A percentile compares a stretch with the other conserved stretches of the same genome.
phyloP scores from a whole-genome alignment of 1,140 invertebrate species.

The Drosophila sturtevanti region DNA sequence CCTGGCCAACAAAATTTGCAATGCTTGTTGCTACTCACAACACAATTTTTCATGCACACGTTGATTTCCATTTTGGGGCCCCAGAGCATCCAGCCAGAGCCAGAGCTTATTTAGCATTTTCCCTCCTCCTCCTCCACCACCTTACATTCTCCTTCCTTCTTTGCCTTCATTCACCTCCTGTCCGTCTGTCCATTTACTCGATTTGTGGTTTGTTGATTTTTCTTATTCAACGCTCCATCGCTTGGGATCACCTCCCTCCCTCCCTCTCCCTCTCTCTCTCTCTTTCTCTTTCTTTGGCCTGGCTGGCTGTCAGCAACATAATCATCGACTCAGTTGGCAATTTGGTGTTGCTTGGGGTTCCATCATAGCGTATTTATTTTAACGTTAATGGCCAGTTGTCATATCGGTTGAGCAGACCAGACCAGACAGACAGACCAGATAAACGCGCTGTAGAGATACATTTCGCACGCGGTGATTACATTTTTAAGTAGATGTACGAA shows the following conservation, averaged over 20 bases:
- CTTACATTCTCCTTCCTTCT: background rate
- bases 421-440: slow-evolving; percentile 28
- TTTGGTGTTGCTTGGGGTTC: slow-evolving; percentile 36
- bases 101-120: slow-evolving; percentile 63
- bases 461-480: slow-evolving; percentile 53
- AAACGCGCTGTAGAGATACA: slow-evolving; percentile 3
- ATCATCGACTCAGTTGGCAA: slow-evolving; percentile 54
- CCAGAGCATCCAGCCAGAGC: background rate
- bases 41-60: slow-evolving; percentile 52
- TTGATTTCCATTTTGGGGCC: slow-evolving; percentile 56
- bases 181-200: slow-evolving; percentile 40
- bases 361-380: slow-evolving; percentile 62
- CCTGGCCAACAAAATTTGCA: slow-evolving; percentile 56
- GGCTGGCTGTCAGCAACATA: slow-evolving; percentile 46
- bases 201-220: slow-evolving; percentile 67
- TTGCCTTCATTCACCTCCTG: background rate
- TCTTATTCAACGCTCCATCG: slow-evolving; percentile 64
- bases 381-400: slow-evolving; percentile 66
- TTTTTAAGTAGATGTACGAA: slow-evolving; percentile 62
- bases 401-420: slow-evolving; percentile 53
- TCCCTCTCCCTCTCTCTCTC: background rate
- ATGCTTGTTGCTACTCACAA: slow-evolving; percentile 56
- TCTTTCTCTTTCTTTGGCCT: too few species aligned
- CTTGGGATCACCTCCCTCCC: slow-evolving; percentile 18
- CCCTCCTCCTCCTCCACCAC: background rate